Conservation (phyloP, 2,113 vertebrate species). For the Polypterus bichir region DNA sequence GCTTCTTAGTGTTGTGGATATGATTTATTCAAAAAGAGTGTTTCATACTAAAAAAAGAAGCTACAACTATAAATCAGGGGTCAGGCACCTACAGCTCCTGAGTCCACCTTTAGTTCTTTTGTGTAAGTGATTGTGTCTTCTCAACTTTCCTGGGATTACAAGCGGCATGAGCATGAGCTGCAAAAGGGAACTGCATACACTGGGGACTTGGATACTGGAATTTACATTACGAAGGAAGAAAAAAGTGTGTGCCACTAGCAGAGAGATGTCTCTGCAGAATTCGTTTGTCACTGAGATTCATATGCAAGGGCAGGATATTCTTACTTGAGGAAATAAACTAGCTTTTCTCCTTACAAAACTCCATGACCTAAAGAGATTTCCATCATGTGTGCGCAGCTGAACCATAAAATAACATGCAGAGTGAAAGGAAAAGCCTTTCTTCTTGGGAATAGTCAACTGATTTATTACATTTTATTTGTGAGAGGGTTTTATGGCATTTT, state of each 20-base stretch:
- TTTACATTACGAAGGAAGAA: neutral
- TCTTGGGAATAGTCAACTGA: too few species aligned
- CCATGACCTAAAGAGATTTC: too few species aligned
- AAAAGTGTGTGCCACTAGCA: neutral
- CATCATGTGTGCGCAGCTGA: too few species aligned
- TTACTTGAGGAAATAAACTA: too few species aligned
- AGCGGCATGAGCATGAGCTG: neutral
- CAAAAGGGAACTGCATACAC: neutral
- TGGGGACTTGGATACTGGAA: neutral
- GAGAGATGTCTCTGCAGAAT: too few species aligned
- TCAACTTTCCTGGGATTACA: neutral
- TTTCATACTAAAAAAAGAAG: slow-evolving; percentile 1
- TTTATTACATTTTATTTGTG: too few species aligned
- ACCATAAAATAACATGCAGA: too few species aligned
- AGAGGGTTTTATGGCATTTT: too few species aligned
- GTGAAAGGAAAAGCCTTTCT: too few species aligned
- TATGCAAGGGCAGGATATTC: too few species aligned
- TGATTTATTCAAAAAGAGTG: slow-evolving; percentile 2
- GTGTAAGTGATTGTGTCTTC: neutral
- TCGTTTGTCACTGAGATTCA: too few species aligned
- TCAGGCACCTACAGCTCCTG: slow-evolving; percentile 1
- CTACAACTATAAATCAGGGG: slow-evolving; percentile 2
- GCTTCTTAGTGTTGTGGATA: neutral
- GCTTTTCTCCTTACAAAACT: too few species aligned
- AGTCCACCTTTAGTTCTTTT: neutral